These are phyloP conservation scores for Xiphophorus hellerii DNA, from an alignment of 2,113 vertebrate genomes.

Conservation along the genomic window DNA sequence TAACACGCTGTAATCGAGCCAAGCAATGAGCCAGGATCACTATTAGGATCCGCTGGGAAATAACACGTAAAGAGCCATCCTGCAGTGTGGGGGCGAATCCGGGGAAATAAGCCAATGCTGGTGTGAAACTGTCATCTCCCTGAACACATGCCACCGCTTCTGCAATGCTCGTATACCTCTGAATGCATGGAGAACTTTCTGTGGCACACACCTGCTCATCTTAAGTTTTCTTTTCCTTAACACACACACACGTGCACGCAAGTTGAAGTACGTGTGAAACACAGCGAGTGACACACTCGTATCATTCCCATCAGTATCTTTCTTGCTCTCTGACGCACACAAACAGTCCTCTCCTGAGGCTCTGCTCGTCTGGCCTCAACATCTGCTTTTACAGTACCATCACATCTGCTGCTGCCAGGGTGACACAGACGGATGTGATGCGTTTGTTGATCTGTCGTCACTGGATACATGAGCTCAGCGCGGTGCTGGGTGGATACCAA, in stretches of 20 bases:
- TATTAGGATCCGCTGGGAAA: slow-evolving; percentile 64
- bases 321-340: not conserved
- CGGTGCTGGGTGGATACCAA: slow-evolving; percentile 17
- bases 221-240: not conserved
- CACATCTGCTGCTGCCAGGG: slow-evolving; percentile 18
- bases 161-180: slow-evolving; percentile 8
- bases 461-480: slow-evolving; percentile 1
- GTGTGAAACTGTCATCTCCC: slow-evolving; percentile 23
- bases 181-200: slow-evolving; percentile 11
- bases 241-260: not conserved
- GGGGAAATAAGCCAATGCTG: slow-evolving; percentile 58
- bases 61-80: slow-evolving; percentile 65
- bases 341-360: slow-evolving; percentile 19
- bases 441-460: slow-evolving; percentile 12
- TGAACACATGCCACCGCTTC: slow-evolving; percentile 19
- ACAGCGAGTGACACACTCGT: slow-evolving; percentile 11
- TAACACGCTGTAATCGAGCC: slow-evolving; percentile 47
- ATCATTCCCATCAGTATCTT: slow-evolving; percentile 7
- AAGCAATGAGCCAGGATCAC: slow-evolving; percentile 66
- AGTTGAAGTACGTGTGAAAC: not conserved
- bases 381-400: slow-evolving; percentile 31
- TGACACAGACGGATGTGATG: slow-evolving; percentile 21
- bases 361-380: slow-evolving; percentile 22
- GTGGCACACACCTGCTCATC: not conserved
- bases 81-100: slow-evolving; percentile 44